Evolutionary conservation across 2,797 vertebrate species (phyloP).

Genomic region (Tangara arthus): DNA sequence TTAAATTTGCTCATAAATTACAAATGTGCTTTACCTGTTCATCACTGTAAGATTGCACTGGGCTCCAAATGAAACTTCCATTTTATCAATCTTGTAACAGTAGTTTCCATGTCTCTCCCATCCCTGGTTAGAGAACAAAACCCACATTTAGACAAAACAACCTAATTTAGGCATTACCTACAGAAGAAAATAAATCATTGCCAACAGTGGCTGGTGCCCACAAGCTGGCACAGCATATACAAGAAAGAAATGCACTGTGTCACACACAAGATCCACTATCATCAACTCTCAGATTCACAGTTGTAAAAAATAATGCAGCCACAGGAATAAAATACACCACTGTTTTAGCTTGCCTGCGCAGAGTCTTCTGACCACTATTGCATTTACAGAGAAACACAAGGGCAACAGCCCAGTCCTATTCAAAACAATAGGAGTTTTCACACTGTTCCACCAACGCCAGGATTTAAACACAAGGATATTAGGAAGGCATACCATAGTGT

Average conservation of each 20-base stretch:
- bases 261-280: background rate
- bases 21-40: constrained; percentile 78
- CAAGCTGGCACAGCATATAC: background rate
- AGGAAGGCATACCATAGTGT: background rate
- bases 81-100: constrained; percentile 83
- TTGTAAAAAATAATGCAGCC: constrained; percentile 1
- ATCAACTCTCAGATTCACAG: background rate
- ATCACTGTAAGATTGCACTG: constrained; percentile 86
- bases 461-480: background rate
- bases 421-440: constrained; percentile 54
- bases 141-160: background rate
- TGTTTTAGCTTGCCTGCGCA: background rate
- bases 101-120: constrained; percentile 88
- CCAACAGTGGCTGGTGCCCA: background rate
- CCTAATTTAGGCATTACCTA: background rate
- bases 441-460: background rate
- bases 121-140: constrained; percentile 72
- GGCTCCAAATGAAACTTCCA: constrained; percentile 81
- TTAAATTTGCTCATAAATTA: background rate
- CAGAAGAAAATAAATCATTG: background rate
- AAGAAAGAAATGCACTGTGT: background rate
- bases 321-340: background rate
- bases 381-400: constrained; percentile 16
- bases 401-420: background rate
- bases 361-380: background rate